Evolutionary conservation across 2,888 invertebrate genomes (phyloP).

Genomic region (Sicus ferrugineus): DNA sequence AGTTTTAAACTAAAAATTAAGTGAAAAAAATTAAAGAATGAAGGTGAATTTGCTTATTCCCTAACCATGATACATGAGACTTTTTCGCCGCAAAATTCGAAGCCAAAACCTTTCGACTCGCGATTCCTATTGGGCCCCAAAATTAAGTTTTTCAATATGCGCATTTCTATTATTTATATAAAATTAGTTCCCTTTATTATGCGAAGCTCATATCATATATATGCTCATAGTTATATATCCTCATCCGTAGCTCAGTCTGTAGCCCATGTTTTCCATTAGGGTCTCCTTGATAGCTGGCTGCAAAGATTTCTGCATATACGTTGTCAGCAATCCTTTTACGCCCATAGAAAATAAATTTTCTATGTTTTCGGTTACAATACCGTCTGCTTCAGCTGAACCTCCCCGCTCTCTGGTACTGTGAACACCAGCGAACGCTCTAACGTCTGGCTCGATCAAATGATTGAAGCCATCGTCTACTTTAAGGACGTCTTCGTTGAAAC

Average conservation of each 20-base stretch:
- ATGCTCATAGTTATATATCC: too few relatives aligned
- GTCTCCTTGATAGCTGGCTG: conserved; percentile 88
- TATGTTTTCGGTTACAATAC: conserved; percentile 79
- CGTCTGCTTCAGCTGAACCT: conserved; percentile 67
- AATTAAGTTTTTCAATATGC: too few relatives aligned
- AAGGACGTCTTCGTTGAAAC: conserved; percentile 57
- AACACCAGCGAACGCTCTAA: conserved; percentile 59
- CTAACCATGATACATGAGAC: too few relatives aligned
- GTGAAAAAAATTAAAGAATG: too few relatives aligned
- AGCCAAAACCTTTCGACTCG: too few relatives aligned
- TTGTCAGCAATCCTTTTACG: conserved; percentile 80
- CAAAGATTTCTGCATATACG: conserved; percentile 83
- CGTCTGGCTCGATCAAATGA: conserved; percentile 58
- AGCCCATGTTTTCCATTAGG: conserved; percentile 86
- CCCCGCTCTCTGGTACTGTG: conserved; percentile 43
- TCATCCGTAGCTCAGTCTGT: conserved; percentile 84
- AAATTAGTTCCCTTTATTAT: too few relatives aligned
- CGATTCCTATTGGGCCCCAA: too few relatives aligned
- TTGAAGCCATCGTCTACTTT: conserved; percentile 55
- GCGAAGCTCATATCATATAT: too few relatives aligned
- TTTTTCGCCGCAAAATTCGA: too few relatives aligned
- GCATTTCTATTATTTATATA: too few relatives aligned
- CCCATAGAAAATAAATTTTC: conserved; percentile 85
- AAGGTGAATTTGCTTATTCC: too few relatives aligned
- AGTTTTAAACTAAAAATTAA: not conserved